Percentiles rank a stretch among this genome's conserved stretches.
Evolutionary conservation across 2,797 vertebrate genomes (phyloP).

Genomic region (Selene dorsalis): DNA sequence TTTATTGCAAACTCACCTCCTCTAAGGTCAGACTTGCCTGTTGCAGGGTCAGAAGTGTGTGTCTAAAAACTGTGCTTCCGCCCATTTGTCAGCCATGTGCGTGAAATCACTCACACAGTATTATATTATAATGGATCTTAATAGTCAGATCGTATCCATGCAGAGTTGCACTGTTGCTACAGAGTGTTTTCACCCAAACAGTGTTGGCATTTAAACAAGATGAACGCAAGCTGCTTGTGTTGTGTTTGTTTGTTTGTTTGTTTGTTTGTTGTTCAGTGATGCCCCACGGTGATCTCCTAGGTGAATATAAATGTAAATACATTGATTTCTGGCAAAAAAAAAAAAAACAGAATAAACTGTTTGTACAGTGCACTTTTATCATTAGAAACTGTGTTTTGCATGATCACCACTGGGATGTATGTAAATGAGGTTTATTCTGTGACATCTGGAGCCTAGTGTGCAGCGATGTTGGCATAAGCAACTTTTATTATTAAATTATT

Average conservation of each 20-base stretch:
- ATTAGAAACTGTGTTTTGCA: neutral
- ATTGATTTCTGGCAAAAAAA: conserved; percentile 51
- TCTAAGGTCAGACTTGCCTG: conserved; percentile 16
- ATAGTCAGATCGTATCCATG: conserved; percentile 16
- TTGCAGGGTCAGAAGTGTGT: neutral
- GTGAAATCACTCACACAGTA: neutral
- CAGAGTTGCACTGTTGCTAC: conserved; percentile 14
- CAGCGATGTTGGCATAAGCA: neutral
- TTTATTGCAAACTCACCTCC: conserved; percentile 13
- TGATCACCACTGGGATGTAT: neutral
- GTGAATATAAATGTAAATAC: conserved; percentile 48
- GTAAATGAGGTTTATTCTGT: neutral
- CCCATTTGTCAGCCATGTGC: neutral
- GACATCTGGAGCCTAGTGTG: neutral
- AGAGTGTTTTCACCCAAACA: conserved; percentile 26
- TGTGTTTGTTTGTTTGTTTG: conserved; percentile 51
- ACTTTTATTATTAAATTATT: neutral
- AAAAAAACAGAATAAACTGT: conserved; percentile 36
- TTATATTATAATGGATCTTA: conserved; percentile 8
- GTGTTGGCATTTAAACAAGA: conserved; percentile 45
- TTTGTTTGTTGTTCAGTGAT: conserved; percentile 54
- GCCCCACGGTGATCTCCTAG: conserved; percentile 30
- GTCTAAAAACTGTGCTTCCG: neutral
- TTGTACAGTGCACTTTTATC: neutral
- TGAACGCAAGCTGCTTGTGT: conserved; percentile 45